Evolutionary conservation across 2,888 invertebrate genomes (phyloP), one percentile per base, ranked within the genome.

Genomic region (Diplazon laetatorius): DNA sequence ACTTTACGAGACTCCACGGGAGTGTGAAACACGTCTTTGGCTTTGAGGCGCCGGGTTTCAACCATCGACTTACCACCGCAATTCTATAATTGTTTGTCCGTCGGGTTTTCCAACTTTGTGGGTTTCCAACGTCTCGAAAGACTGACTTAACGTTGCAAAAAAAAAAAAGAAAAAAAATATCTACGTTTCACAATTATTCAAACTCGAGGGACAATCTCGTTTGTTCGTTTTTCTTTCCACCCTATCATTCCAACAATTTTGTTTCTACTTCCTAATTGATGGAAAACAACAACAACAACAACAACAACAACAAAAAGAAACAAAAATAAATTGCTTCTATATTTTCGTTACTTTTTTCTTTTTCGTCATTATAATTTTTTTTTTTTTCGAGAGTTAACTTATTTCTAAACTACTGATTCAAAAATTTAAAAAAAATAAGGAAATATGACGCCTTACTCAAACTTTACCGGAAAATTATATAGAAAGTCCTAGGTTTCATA

Each of bases 1-100:
- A 81, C 82, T 82, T 80, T 82, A n/a, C n/a, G 78, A 78, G 81
- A 80, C 82, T 83, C 81, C 80, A 83, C 76, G 82, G 77, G 78
- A 84, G 84, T 84, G 84, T 82, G 76, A 85, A 86, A 84, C 81
- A 82, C 63, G 71, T 76, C 84, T 85, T 6, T 83, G 83, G 81
- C 85, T 85, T 84, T 83, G 84, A 82, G 80, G 77, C 80, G 72
- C 71, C 59, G 65, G 55, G 16, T 75, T 65, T 68, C 78, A 42
- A 63, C 62, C 37, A 52, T 74, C 68, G 73, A 76, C 81, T 76
- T 79, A 68, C 66, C 76, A 76, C 73, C 77, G 76, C 80, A 77
- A 82, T 76, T 76, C 72, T 80, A 78, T 85, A 85, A 86, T 86
- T 85, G 84, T 85, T 62, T 71, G 80, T 77, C 80, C 80, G 72